Conservation (phyloP, 1,140 invertebrate species). For the Hyphantria cunea region DNA sequence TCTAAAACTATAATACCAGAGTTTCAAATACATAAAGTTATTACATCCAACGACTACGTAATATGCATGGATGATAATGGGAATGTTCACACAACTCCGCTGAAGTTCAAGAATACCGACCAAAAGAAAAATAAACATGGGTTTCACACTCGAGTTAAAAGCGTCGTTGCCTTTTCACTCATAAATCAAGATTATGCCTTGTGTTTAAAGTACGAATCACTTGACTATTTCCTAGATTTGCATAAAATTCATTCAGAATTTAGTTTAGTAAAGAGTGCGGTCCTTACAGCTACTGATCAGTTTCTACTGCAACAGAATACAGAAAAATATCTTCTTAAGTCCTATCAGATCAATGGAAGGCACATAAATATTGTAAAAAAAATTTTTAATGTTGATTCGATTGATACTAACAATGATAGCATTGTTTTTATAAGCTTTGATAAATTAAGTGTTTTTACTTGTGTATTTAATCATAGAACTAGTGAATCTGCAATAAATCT, state of each 20-base stretch:
- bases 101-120: slow-evolving; percentile 57
- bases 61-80: slow-evolving; percentile 52
- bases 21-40: slow-evolving; percentile 45
- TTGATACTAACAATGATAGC: slow-evolving; percentile 28
- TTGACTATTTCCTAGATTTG: slow-evolving; percentile 41
- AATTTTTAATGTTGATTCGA: slow-evolving; percentile 33
- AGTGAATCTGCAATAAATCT: slow-evolving; percentile 28
- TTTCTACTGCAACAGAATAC: slow-evolving; percentile 15
- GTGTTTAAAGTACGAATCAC: slow-evolving; percentile 45
- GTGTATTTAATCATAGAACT: slow-evolving; percentile 41
- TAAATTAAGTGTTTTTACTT: slow-evolving; percentile 48
- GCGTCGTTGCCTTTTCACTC: slow-evolving; percentile 34
- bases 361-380: slow-evolving; percentile 39
- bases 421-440: slow-evolving; percentile 57
- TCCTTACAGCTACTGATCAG: slow-evolving; percentile 17
- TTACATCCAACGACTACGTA: slow-evolving; percentile 52
- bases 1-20: slow-evolving; percentile 44
- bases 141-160: slow-evolving; percentile 44
- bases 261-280: slow-evolving; percentile 34
- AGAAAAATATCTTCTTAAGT: slow-evolving; percentile 34
- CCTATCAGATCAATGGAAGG: slow-evolving; percentile 29
- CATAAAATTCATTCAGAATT: slow-evolving; percentile 48
- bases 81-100: slow-evolving; percentile 44
- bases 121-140: slow-evolving; percentile 47
- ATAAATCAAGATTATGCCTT: slow-evolving; percentile 35